These are phyloP conservation scores for Crossocerus cetratus DNA, from an alignment of 2,888 invertebrate genomes.

Conservation along the genomic window DNA sequence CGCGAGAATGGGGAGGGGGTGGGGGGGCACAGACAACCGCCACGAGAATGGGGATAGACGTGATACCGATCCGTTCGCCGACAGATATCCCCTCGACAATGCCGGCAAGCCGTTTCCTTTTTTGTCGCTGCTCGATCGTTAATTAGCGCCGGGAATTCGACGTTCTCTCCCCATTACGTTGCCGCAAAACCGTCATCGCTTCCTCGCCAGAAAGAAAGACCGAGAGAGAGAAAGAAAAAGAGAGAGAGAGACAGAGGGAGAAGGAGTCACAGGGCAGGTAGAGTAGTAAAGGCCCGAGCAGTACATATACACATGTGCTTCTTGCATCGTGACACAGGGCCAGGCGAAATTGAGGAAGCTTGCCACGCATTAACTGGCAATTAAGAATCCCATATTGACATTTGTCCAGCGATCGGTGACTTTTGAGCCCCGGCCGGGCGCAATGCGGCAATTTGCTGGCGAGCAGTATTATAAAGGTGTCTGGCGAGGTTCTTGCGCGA, in stretches of 20 bases:
- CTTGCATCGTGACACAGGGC: neutral
- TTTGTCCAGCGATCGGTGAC: neutral
- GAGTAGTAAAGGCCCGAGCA: neutral
- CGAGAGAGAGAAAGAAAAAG: too few species aligned
- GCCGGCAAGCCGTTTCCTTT: slow-evolving; percentile 49
- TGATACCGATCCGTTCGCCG: slow-evolving; percentile 54
- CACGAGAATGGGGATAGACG: slow-evolving; percentile 49
- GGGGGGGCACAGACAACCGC: neutral
- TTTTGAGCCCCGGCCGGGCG: neutral
- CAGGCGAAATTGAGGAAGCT: slow-evolving; percentile 9
- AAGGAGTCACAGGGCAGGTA: too few species aligned
- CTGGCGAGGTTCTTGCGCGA: too few species aligned
- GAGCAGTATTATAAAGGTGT: too few species aligned
- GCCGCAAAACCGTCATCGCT: slow-evolving; percentile 56
- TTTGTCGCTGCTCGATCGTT: slow-evolving; percentile 60
- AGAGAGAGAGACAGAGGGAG: too few species aligned
- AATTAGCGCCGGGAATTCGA: slow-evolving; percentile 61
- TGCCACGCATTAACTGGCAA: neutral
- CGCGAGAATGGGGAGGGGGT: slow-evolving; percentile 22
- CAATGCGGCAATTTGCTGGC: too few species aligned
- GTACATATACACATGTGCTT: neutral
- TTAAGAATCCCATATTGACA: neutral
- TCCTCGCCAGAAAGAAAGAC: neutral
- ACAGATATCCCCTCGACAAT: slow-evolving; percentile 59
- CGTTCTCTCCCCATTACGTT: slow-evolving; percentile 36